phyloP scores from a whole-genome alignment of 2,888 invertebrate species.

The Andrena minutula region DNA sequence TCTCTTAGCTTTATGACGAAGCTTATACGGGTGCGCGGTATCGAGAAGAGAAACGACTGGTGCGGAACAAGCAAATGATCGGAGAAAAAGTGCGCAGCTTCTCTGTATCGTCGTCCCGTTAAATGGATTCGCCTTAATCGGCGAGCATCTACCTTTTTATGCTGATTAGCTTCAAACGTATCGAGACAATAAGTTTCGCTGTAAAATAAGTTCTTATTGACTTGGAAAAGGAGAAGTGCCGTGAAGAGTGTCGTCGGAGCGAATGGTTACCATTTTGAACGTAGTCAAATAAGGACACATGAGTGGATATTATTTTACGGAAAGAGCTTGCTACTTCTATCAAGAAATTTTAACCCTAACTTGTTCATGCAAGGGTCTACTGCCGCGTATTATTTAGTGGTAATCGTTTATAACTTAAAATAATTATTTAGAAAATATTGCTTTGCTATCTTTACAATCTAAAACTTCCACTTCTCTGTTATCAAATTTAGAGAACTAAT shows the following conservation, averaged over 20 bases:
- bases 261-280: neutral
- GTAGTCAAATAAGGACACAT: neutral
- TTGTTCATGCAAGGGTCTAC: too few relatives aligned
- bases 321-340: too few relatives aligned
- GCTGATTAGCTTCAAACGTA: conserved; percentile 12
- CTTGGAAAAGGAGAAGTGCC: neutral
- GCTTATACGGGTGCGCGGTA: conserved; percentile 38
- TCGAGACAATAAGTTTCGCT: neutral
- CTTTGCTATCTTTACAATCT: neutral
- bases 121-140: conserved; percentile 22
- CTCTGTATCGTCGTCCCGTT: conserved; percentile 24
- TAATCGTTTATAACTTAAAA: too few relatives aligned
- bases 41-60: conserved; percentile 30
- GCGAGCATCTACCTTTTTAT: conserved; percentile 11
- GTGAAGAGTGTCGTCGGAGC: neutral
- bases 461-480: neutral
- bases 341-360: too few relatives aligned
- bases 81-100: conserved; percentile 19
- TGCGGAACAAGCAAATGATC: conserved; percentile 45
- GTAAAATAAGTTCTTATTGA: neutral
- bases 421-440: too few relatives aligned
- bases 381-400: too few relatives aligned
- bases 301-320: too few relatives aligned
- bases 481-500: neutral
- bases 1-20: conserved; percentile 45